Evolutionary conservation across 2,797 vertebrate species (phyloP).

Genomic region (Lepilemur septentrionalis): DNA sequence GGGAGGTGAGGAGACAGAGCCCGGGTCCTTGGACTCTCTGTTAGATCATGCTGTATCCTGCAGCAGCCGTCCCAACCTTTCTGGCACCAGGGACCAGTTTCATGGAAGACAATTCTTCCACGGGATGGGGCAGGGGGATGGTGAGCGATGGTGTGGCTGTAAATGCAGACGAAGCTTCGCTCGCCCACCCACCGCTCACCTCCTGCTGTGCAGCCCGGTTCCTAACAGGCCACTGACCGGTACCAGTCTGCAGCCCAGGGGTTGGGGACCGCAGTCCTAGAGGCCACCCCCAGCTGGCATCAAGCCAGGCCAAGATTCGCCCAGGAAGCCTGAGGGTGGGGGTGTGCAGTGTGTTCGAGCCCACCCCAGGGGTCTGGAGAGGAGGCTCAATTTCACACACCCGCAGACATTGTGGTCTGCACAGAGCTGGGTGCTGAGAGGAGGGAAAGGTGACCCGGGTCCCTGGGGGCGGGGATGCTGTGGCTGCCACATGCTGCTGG

Average conservation of each 20-base stretch:
- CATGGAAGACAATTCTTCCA: too few relatives aligned
- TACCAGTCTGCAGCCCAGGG: too few relatives aligned
- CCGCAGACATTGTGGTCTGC: neutral
- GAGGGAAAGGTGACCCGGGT: too few relatives aligned
- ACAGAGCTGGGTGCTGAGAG: neutral
- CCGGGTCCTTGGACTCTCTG: neutral
- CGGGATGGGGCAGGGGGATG: too few relatives aligned
- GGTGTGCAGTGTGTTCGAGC: neutral
- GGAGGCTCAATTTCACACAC: neutral
- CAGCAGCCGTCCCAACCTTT: too few relatives aligned
- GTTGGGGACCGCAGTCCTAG: neutral
- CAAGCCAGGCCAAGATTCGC: neutral
- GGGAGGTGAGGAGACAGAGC: neutral
- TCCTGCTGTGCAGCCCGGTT: too few relatives aligned
- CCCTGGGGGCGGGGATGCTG: rapidly evolving
- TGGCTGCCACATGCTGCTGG: neutral
- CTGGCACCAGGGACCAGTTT: too few relatives aligned
- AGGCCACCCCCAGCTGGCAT: neutral
- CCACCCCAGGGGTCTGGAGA: neutral
- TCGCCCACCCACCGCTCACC: too few relatives aligned
- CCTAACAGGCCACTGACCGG: too few relatives aligned
- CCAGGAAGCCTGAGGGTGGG: neutral
- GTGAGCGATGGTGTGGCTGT: too few relatives aligned
- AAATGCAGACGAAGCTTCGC: too few relatives aligned
- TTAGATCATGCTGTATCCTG: neutral